Conservation (phyloP, 1,140 invertebrate genomes). For the Teleopsis dalmanni region DNA sequence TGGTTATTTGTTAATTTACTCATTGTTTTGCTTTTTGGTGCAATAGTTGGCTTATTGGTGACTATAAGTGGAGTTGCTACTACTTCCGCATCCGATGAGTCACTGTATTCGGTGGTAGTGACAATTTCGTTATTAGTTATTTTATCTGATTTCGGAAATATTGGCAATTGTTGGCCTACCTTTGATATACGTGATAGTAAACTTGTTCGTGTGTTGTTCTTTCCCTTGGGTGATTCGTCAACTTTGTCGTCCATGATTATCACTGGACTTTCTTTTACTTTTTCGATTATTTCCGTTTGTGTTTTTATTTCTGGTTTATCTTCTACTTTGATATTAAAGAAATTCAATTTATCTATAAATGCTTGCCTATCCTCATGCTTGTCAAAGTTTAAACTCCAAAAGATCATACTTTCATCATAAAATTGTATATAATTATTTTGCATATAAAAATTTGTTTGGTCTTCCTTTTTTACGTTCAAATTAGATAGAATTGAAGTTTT, state of each 20-base stretch:
- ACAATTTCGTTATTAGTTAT: background rate
- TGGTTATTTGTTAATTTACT: background rate
- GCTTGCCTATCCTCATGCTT: conserved; percentile 13
- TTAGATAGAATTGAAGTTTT: too few species aligned
- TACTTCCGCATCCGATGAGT: conserved; percentile 11
- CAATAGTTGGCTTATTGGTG: conserved; percentile 1
- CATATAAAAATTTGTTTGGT: too few species aligned
- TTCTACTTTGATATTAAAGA: background rate
- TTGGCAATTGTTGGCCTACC: conserved; percentile 12
- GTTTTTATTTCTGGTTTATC: background rate
- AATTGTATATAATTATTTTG: conserved; percentile 29
- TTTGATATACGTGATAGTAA: conserved; percentile 15
- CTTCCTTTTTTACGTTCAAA: too few species aligned
- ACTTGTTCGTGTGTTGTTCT: background rate
- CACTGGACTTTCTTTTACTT: background rate
- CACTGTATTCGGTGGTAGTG: conserved; percentile 5
- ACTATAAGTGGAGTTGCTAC: conserved; percentile 5
- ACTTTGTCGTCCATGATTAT: background rate
- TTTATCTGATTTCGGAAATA: background rate
- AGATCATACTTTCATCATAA: conserved; percentile 19
- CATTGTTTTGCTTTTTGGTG: conserved; percentile 3
- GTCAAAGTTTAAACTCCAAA: conserved; percentile 32
- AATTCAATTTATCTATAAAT: conserved; percentile 14
- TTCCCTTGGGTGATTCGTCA: background rate
- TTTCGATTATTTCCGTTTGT: background rate